Evolutionary conservation across 2,888 invertebrate genomes (phyloP), one percentile per base, ranked within the genome.

Genomic region (Halictus quadricinctus): DNA sequence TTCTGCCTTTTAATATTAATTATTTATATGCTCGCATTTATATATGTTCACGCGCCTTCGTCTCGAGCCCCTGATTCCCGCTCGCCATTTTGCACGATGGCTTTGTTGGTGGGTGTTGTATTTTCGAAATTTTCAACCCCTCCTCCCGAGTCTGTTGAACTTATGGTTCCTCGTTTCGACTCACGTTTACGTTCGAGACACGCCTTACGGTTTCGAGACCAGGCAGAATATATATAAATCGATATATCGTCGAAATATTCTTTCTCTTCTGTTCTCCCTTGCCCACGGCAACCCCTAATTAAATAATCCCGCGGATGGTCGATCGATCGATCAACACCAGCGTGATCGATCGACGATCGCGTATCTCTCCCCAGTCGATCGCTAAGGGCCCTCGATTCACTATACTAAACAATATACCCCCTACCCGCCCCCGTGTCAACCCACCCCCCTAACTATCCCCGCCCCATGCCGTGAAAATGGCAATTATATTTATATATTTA

Each of bases 171-270:
- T 36, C 66, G 66, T 66, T 1, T 66, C 64, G 64, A 64, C 64
- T 7, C 64, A 1, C 25, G 25, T 15, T 25, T 29, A 66, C 18
- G 36, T 29, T 10, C 36, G 66, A 66, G 36, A 18, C 66, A 73
- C 80, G 74, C 83, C 86, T 54, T 54, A 54, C 50, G 74, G 77
- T 78, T 60, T 77, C 82, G 79, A 83, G 88, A 88, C 85, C 84
- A 84, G 75, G 78, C 69, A 77, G 64, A 66, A 66, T 66, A 66
- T 66, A 69, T 69, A 69, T 69, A 69, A 69, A 93, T 93, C 93
- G 91, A 93, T 92, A 54, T 54, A 54, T 54, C 91, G 90, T 92
- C 90, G 89, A 93, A 36, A 90, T 91, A 87, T 86, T 80, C 66
- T 87, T 77, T 10, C 64, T 64, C 64, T 64, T 29, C 13, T 25